Percentiles rank a stretch among this genome's conserved stretches.
phyloP scores from a whole-genome alignment of 2,113 vertebrate genomes.

The Anoura caudifer region DNA sequence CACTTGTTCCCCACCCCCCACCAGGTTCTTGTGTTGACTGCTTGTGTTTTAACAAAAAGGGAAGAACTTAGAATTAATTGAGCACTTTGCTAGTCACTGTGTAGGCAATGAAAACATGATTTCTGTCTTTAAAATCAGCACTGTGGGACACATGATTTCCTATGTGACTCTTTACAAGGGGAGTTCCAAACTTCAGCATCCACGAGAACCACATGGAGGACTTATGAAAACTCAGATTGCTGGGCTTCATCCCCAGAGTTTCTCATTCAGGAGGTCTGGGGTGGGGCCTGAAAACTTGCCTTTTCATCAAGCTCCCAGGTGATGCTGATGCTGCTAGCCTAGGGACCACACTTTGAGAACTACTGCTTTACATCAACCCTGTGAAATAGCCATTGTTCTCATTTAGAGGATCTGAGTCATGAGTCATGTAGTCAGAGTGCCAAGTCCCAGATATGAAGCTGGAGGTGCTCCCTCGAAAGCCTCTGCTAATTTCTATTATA shows the following conservation, averaged over 20 bases:
- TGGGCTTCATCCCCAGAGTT: not conserved
- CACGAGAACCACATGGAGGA: not conserved
- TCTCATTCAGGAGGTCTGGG: not conserved
- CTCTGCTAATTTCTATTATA: not conserved
- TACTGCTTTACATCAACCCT: not conserved
- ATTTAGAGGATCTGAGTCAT: not conserved
- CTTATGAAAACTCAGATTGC: not conserved
- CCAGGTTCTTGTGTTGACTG: not conserved
- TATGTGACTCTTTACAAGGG: not conserved
- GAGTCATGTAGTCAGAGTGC: not conserved
- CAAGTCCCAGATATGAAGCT: not conserved
- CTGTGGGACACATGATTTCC: not conserved
- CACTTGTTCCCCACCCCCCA: no score
- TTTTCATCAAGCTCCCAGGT: not conserved
- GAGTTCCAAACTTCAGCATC: not conserved
- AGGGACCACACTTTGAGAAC: not conserved
- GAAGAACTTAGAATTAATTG: not conserved
- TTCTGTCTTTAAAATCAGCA: not conserved
- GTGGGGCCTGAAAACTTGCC: not conserved
- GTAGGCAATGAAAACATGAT: not conserved
- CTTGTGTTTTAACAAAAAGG: constrained; percentile 12
- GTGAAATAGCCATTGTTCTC: not conserved
- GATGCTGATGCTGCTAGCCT: not conserved
- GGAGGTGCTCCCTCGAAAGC: not conserved
- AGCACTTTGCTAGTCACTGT: not conserved